Conservation (phyloP, 2,888 invertebrate genomes). For the Meteorus cinctellus region DNA sequence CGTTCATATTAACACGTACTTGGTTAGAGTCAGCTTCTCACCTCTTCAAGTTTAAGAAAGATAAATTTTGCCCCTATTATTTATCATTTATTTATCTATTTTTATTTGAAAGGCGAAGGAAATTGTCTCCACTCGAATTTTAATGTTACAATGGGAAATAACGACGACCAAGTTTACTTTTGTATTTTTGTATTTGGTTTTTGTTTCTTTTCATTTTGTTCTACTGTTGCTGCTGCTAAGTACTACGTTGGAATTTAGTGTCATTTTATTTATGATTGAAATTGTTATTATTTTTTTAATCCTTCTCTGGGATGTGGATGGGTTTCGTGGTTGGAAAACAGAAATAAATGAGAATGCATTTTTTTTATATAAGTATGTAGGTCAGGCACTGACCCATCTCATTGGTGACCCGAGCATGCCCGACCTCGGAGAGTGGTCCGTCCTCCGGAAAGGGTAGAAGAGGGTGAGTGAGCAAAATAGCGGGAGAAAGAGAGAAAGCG, state of each 20-base stretch:
- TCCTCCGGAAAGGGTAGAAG: conserved; percentile 22
- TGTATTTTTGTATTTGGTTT: no score
- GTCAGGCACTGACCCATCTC: conserved; percentile 60
- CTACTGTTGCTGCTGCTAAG: neutral
- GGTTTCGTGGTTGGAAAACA: conserved; percentile 3
- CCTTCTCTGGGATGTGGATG: conserved; percentile 23
- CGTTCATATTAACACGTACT: conserved; percentile 25
- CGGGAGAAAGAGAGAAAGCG: neutral
- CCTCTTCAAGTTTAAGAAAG: neutral
- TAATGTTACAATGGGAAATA: no score
- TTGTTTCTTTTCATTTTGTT: neutral
- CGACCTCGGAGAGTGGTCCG: conserved; percentile 34
- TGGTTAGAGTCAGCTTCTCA: conserved; percentile 11
- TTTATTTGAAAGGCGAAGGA: no score
- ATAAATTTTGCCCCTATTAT: no score
- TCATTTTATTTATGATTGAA: neutral
- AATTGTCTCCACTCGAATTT: no score
- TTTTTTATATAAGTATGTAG: conserved; percentile 53
- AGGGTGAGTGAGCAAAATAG: conserved; percentile 3
- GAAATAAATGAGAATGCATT: conserved; percentile 40
- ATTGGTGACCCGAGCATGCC: conserved; percentile 51
- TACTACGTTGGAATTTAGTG: neutral
- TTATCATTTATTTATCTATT: no score
- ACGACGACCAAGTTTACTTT: no score
- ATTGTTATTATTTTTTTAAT: neutral